Evolutionary conservation across 2,113 vertebrate genomes (phyloP).

Genomic region (Mellivora capensis): DNA sequence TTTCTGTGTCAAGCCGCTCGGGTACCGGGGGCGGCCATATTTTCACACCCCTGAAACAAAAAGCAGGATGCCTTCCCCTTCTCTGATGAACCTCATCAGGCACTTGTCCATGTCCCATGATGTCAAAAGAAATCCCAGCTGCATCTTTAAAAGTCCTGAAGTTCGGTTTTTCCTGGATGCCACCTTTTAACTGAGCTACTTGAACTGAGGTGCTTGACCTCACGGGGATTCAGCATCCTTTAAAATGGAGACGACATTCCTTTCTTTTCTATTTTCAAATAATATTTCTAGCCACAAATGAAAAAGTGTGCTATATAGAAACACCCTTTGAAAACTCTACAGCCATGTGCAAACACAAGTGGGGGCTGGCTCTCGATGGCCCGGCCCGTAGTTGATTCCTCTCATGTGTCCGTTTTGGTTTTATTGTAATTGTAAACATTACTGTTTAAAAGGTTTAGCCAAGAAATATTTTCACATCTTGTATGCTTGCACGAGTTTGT

Average conservation of each 20-base stretch:
- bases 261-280: not conserved
- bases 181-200: not conserved
- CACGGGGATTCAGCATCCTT: not conserved
- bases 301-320: not conserved
- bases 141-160: not conserved
- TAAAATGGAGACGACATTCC: not conserved
- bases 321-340: not conserved
- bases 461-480: not conserved
- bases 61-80: not conserved
- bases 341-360: not conserved
- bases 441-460: not conserved
- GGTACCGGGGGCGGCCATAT: not conserved
- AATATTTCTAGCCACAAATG: not conserved
- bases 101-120: not conserved
- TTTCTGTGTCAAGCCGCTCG: not conserved
- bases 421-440: not conserved
- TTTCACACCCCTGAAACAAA: not conserved
- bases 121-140: not conserved
- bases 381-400: not conserved
- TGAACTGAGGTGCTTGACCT: not conserved
- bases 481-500: not conserved
- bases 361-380: not conserved
- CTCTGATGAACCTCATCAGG: not conserved
- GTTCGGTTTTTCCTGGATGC: not conserved
- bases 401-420: not conserved